These are phyloP conservation scores for Myotis lucifugus DNA, from an alignment of 2,113 vertebrate species.

Conservation along the genomic window DNA sequence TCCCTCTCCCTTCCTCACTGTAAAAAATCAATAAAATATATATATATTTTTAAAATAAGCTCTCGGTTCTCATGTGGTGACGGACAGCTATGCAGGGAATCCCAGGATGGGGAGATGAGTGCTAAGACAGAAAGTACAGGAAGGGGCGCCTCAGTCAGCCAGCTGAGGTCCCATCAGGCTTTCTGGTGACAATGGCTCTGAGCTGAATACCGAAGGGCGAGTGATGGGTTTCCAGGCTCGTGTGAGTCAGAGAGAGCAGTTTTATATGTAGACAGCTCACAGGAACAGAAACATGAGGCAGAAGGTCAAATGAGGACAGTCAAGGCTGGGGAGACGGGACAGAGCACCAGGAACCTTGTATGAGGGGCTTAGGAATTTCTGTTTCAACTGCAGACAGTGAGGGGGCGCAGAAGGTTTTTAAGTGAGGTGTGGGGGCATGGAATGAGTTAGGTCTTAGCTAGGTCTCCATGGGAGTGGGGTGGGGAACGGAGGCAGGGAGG, in stretches of 20 bases:
- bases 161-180: background rate
- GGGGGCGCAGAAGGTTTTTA: background rate
- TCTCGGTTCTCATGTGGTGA: background rate
- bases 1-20: too few relatives aligned
- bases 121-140: background rate
- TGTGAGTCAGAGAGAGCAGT: background rate
- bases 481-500: too few relatives aligned
- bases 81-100: background rate
- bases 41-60: background rate
- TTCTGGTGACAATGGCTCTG: background rate
- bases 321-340: background rate
- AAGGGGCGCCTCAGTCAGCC: background rate
- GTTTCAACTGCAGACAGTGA: background rate
- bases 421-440: background rate
- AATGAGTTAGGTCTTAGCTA: background rate
- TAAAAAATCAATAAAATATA: too few relatives aligned
- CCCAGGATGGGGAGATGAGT: background rate
- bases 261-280: background rate
- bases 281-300: background rate
- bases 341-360: background rate
- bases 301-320: background rate
- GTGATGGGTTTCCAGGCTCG: background rate
- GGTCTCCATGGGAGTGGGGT: background rate
- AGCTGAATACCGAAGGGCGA: background rate
- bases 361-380: background rate